These are phyloP conservation scores for Oreochromis aureus DNA, from an alignment of 2,113 vertebrate genomes.

Conservation along the genomic window DNA sequence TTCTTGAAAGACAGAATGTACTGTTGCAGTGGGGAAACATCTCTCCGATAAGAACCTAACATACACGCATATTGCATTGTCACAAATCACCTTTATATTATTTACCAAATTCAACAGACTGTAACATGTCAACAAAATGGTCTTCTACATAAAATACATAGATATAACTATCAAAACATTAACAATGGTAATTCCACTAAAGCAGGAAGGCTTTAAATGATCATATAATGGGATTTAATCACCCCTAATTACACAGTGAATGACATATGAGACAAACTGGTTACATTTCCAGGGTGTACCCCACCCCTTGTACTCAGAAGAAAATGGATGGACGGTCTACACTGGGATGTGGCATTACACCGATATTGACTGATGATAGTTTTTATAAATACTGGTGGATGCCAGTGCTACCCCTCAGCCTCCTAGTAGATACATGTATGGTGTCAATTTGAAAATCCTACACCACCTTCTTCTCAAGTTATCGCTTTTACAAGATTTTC, in stretches of 20 bases:
- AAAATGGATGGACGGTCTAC: not conserved
- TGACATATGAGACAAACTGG: not conserved
- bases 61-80: not conserved
- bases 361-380: not conserved
- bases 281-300: not conserved
- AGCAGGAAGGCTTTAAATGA: not conserved
- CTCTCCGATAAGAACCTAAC: not conserved
- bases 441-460: not conserved
- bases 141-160: not conserved
- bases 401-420: not conserved
- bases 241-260: not conserved
- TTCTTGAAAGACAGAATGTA: not conserved
- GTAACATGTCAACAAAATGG: not conserved
- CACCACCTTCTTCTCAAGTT: not conserved
- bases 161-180: not conserved
- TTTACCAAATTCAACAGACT: not conserved
- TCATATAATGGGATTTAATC: not conserved
- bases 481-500: not conserved
- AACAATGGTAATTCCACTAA: not conserved
- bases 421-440: not conserved
- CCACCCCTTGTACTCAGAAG: not conserved
- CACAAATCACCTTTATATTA: not conserved
- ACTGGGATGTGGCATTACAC: not conserved
- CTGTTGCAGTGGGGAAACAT: not conserved
- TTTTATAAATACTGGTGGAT: not conserved